A percentile compares a stretch with the other conserved stretches of the same genome.
phyloP scores from a whole-genome alignment of 2,888 invertebrate genomes.

The Theretra japonica region DNA sequence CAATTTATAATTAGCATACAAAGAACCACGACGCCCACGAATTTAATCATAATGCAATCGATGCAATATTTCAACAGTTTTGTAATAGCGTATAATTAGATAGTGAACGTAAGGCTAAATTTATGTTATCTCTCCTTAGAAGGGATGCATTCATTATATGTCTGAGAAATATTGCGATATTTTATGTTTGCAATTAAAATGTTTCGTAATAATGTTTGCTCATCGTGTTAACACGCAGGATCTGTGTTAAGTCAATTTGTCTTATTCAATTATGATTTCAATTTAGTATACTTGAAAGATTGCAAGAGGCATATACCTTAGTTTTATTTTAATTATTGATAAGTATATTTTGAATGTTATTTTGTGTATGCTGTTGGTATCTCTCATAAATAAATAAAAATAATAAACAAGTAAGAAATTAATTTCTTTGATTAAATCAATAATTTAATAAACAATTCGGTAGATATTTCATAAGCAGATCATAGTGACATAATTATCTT shows the following conservation, averaged over 20 bases:
- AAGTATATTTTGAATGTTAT: no score
- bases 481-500: no score
- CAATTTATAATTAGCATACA: conserved; percentile 30
- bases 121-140: conserved; percentile 24
- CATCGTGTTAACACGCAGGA: not conserved
- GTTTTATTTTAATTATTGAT: no score
- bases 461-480: no score
- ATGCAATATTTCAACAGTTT: conserved; percentile 16
- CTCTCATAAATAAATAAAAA: no score
- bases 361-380: no score
- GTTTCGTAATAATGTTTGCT: conserved; percentile 6
- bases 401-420: no score
- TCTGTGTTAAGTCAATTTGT: not conserved
- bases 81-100: conserved; percentile 14
- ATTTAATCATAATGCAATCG: conserved; percentile 15
- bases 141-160: conserved; percentile 14
- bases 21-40: conserved; percentile 20
- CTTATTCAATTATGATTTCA: not conserved
- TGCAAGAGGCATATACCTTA: no score
- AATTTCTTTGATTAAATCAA: no score
- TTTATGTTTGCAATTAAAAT: conserved; percentile 10
- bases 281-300: no score
- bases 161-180: conserved; percentile 18
- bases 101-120: conserved; percentile 37
- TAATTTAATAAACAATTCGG: no score